These are phyloP conservation scores for Zaprionus lineosus DNA, from an alignment of 2,888 invertebrate genomes.

Conservation along the genomic window DNA sequence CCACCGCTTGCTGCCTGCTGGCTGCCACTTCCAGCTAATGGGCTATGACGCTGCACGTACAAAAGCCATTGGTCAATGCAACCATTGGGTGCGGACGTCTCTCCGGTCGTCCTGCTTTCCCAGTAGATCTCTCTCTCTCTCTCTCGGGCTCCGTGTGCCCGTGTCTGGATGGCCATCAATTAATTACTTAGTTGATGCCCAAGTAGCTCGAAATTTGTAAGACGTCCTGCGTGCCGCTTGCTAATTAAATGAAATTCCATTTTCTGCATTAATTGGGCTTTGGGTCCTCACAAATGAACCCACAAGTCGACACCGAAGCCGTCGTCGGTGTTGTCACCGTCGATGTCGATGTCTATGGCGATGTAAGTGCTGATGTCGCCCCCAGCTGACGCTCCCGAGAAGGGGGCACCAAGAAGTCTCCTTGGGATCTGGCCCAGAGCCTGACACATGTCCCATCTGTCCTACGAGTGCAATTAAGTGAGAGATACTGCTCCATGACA, in stretches of 20 bases:
- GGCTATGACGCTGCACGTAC: conserved; percentile 58
- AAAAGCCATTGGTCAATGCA: conserved; percentile 39
- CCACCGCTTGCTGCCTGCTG: no score
- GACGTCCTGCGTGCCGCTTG: conserved; percentile 39
- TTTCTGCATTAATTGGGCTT: conserved; percentile 62
- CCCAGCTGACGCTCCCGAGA: not conserved
- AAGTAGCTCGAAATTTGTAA: not conserved
- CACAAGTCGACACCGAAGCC: no score
- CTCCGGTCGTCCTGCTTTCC: no score
- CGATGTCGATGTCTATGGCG: no score
- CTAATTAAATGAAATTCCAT: conserved; percentile 73
- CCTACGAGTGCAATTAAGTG: conserved; percentile 54
- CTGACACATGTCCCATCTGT: no score
- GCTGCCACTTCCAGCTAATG: conserved; percentile 39
- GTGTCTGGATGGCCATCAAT: conserved; percentile 37
- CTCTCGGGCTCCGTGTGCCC: no score
- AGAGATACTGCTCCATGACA: conserved; percentile 27
- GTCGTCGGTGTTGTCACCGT: no score
- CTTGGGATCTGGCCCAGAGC: no score
- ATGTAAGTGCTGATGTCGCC: no score
- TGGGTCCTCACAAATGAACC: no score
- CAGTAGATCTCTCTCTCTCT: no score
- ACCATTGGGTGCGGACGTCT: not conserved
- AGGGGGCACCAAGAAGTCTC: no score
- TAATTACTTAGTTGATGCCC: conserved; percentile 19